phyloP scores from a whole-genome alignment of 1,140 invertebrate genomes.

The Euura lappo region DNA sequence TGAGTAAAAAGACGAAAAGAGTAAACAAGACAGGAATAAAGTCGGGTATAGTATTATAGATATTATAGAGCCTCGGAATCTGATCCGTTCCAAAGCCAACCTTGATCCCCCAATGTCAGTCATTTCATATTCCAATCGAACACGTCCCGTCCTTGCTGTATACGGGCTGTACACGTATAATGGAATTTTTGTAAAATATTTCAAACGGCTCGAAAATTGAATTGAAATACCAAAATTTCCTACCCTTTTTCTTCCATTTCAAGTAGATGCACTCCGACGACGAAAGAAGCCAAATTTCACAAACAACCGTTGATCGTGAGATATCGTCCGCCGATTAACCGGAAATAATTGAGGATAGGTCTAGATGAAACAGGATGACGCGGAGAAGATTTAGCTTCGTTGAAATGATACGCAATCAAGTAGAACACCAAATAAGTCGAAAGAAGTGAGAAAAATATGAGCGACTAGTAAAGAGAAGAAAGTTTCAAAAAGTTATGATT shows the following conservation, averaged over 20 bases:
- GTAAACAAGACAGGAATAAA: neutral
- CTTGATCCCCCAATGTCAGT: conserved; percentile 4
- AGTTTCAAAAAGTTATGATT: no score
- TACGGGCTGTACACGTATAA: neutral
- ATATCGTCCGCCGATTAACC: no score
- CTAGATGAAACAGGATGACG: no score
- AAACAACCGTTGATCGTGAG: no score
- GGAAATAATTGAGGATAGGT: no score
- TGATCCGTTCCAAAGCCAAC: neutral
- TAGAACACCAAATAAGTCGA: no score
- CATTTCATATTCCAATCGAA: conserved; percentile 7
- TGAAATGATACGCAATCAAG: no score
- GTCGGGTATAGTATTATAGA: neutral
- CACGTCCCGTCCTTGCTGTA: neutral
- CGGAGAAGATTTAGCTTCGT: no score
- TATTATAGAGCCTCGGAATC: neutral
- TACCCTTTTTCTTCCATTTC: neutral
- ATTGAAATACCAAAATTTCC: neutral
- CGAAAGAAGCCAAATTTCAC: no score
- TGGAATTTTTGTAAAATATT: neutral
- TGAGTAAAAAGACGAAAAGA: neutral
- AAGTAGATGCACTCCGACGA: no score
- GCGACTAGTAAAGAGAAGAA: no score
- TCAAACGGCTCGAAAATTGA: neutral
- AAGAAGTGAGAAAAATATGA: no score